Conservation (phyloP, 2,888 invertebrate genomes). For the Calephelis perditalis region DNA sequence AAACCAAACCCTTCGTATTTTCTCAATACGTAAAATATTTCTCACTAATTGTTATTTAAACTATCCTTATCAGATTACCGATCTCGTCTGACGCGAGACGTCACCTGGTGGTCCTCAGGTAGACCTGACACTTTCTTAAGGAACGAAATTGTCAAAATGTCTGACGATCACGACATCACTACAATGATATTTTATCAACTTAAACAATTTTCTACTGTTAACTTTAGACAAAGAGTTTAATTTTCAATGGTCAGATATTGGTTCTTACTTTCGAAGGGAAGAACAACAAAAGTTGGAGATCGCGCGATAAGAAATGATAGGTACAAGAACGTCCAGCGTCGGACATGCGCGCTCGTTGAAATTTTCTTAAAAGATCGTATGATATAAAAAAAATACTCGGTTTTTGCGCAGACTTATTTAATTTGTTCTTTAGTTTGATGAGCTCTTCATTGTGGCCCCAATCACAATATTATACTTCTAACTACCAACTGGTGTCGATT, state of each 20-base stretch:
- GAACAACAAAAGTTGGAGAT: slow-evolving; percentile 55
- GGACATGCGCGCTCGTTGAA: slow-evolving; percentile 20
- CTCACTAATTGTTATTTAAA: slow-evolving; percentile 64
- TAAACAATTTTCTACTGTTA: slow-evolving; percentile 9
- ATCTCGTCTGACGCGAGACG: slow-evolving; percentile 43
- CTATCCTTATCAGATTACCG: slow-evolving; percentile 49
- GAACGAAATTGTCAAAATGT: slow-evolving; percentile 72
- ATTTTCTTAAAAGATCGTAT: slow-evolving; percentile 12
- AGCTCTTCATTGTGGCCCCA: no score
- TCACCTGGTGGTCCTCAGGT: slow-evolving; percentile 60
- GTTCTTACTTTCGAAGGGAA: slow-evolving; percentile 25
- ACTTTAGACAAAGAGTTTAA: slow-evolving; percentile 26
- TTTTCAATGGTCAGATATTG: slow-evolving; percentile 2
- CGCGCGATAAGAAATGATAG: slow-evolving; percentile 44
- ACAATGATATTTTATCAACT: slow-evolving; percentile 24
- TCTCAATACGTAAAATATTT: slow-evolving; percentile 30
- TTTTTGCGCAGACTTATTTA: not conserved
- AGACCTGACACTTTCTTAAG: slow-evolving; percentile 59
- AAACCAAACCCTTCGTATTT: no score
- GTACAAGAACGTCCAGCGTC: slow-evolving; percentile 24
- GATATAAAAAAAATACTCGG: not conserved
- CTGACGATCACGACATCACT: slow-evolving; percentile 57
- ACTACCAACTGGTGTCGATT: no score
- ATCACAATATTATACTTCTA: no score
- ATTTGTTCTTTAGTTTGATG: not conserved